Evolutionary conservation across 2,797 vertebrate genomes (phyloP), one percentile per base, ranked within the genome.

Genomic region (Meriones psammophilus): DNA sequence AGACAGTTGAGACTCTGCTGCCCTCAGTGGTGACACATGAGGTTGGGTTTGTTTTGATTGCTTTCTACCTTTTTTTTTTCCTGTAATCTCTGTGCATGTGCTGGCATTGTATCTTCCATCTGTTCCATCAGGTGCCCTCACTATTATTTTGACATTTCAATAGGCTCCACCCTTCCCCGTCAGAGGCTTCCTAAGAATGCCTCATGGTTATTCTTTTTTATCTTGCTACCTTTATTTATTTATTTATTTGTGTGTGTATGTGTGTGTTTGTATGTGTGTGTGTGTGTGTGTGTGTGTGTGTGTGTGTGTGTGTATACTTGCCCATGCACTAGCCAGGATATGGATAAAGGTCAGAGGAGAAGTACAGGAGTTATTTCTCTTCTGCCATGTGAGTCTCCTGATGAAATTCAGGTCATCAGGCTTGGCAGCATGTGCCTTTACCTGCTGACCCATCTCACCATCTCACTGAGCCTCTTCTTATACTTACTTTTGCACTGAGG

Each of bases 61-160:
- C 69, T 36, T 88, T 46, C 58, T 62, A 13, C 39, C 54, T 81
- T 88, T 83, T 74, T 42, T 39, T 42, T 42, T 42, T 42, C 42
- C 42, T 58, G 33, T 87, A 42, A 62, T 89, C 69, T 76, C 80
- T 84, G 13, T 76, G 69, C 69, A 50, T 66, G 77, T 58, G 28
- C 77, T n/a, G 69, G 9, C 78, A 93, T 93, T 86, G 24, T 87
- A 60, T 91, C 66, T 91, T 87, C 78, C 77, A 74, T 95, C 69
- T 94, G 73, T 93, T 73, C 60, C 36, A 22, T 79, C 62, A 66
- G n/a, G 89, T 85, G 79, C 62, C 39, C n/a, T 97, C 81, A 73
- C 83, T 89, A 42, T 83, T 95, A 33, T 94, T 91, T 80, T 89
- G 84, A 95, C 95, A 88, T n/a, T 89, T 74, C 76, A n/a, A 84